Conservation (phyloP, 2,113 vertebrate genomes). For the Thryonomys swinderianus region DNA sequence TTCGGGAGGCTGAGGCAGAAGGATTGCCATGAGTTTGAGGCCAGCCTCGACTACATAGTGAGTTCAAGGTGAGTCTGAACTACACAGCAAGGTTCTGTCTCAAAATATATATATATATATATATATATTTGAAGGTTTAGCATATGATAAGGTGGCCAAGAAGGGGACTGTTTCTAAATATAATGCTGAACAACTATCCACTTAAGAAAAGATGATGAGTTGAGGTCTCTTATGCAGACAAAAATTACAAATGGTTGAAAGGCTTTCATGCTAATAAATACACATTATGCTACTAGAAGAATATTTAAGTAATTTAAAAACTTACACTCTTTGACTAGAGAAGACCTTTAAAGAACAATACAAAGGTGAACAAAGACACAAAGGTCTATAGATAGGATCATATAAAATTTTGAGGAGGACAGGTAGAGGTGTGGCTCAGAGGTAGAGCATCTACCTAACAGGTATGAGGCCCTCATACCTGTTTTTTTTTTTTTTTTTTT, state of each 20-base stretch:
- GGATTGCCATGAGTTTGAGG: background rate
- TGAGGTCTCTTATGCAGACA: background rate
- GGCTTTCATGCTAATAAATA: background rate
- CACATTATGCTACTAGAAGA: background rate
- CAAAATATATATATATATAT: background rate
- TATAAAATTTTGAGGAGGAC: background rate
- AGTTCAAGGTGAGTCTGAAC: background rate
- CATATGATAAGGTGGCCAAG: background rate
- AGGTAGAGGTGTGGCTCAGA: too few relatives aligned
- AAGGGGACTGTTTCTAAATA: background rate
- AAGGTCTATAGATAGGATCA: background rate
- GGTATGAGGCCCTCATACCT: background rate
- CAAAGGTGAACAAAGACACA: background rate
- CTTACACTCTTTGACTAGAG: background rate
- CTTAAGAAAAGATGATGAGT: background rate
- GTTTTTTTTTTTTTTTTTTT: too few relatives aligned
- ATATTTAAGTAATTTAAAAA: background rate
- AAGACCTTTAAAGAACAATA: background rate
- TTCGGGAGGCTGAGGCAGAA: background rate
- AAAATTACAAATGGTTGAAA: conserved; percentile 26
- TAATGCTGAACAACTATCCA: background rate
- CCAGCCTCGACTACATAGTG: background rate
- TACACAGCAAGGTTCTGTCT: background rate
- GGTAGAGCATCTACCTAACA: background rate
- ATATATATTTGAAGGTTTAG: conserved; percentile 31